A percentile compares a stretch with the other conserved stretches of the same genome.
phyloP scores from a whole-genome alignment of 2,113 vertebrate species.

The Alosa alosa region DNA sequence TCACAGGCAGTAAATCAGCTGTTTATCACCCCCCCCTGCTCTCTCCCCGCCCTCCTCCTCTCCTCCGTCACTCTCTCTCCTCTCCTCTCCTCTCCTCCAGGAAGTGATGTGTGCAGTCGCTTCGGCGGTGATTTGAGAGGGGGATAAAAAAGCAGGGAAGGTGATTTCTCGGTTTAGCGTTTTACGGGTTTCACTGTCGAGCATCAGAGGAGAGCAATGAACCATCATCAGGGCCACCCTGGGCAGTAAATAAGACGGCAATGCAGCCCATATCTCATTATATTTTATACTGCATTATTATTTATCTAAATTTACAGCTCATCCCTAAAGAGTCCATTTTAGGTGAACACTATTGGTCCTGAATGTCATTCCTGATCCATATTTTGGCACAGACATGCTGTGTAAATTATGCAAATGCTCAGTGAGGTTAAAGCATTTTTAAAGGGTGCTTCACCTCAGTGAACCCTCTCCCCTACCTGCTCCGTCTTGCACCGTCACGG shows the following conservation, averaged over 20 bases:
- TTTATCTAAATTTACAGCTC: conserved; percentile 8
- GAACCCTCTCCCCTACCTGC: neutral
- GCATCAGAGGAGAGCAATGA: neutral
- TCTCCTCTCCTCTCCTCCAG: neutral
- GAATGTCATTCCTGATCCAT: neutral
- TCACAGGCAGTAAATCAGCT: conserved; percentile 5
- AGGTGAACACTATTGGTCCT: neutral
- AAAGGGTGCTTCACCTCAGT: neutral
- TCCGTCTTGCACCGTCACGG: neutral
- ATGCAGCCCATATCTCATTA: neutral
- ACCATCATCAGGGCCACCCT: neutral
- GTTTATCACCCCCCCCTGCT: neutral
- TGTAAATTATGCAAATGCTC: neutral
- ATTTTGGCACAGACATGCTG: neutral
- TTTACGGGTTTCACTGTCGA: conserved; percentile 14
- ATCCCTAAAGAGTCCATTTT: neutral
- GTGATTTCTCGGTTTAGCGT: conserved; percentile 5
- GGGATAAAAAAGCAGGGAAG: neutral
- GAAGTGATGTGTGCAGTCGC: neutral
- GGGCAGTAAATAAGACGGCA: conserved; percentile 2
- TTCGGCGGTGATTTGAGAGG: neutral
- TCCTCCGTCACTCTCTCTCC: neutral
- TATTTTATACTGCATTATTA: neutral
- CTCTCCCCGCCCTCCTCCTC: neutral
- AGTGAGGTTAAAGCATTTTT: neutral